Conservation (phyloP, 2,113 vertebrate genomes). For the Syngnathus scovelli region DNA sequence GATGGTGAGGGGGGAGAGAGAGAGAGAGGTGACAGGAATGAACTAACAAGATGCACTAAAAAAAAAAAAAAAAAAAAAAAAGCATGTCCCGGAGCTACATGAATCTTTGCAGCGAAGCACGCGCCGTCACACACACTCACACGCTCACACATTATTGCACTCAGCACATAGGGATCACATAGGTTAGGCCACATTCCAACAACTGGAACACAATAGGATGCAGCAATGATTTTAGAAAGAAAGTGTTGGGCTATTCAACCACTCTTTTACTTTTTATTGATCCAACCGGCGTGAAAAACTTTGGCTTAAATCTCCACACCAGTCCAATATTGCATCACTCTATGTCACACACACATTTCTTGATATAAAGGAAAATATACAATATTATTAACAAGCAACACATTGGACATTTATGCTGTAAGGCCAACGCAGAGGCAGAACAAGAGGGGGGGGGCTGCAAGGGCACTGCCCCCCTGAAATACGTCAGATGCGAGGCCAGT, state of each 20-base stretch:
- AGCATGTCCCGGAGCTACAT: conserved; percentile 70
- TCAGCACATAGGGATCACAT: conserved; percentile 54
- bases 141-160: conserved; percentile 35
- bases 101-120: conserved; percentile 70
- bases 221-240: conserved; percentile 25
- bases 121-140: conserved; percentile 37
- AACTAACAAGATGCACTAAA: conserved; percentile 75
- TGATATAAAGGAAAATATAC: no score
- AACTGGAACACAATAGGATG: conserved; percentile 56
- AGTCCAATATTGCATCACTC: no score
- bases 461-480: no score
- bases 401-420: no score
- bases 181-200: conserved; percentile 61
- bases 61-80: conserved; percentile 41
- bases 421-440: no score
- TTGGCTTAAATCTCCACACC: not conserved
- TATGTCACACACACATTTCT: no score
- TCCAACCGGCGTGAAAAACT: not conserved
- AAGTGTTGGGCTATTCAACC: not conserved
- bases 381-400: no score
- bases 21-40: conserved; percentile 74
- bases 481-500: no score
- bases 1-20: conserved; percentile 57
- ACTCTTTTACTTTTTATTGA: not conserved
- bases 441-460: no score